Conservation (phyloP, 2,797 vertebrate genomes). For the Karalla daura region DNA sequence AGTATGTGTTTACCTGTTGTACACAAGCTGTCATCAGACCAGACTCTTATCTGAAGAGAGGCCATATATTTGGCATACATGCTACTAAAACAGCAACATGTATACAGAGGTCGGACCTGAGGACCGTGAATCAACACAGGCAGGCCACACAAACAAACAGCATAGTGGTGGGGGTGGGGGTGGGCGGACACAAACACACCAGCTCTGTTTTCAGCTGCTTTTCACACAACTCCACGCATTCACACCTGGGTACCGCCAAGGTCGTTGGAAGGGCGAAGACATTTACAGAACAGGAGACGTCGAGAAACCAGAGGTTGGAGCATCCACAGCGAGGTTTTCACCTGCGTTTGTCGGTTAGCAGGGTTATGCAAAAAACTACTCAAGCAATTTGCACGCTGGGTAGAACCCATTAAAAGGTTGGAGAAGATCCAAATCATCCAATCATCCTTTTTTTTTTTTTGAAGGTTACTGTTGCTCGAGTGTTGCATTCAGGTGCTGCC, state of each 20-base stretch:
- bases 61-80: slow-evolving; percentile 34
- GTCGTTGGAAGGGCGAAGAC: neutral
- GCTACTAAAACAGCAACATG: slow-evolving; percentile 31
- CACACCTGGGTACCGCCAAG: slow-evolving; percentile 29
- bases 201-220: slow-evolving; percentile 4
- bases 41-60: slow-evolving; percentile 33
- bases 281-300: neutral
- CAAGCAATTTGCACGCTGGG: no score
- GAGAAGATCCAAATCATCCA: no score
- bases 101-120: slow-evolving; percentile 32
- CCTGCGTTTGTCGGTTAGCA: no score
- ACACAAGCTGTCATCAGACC: neutral
- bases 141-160: slow-evolving; percentile 42
- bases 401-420: no score
- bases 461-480: no score
- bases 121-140: slow-evolving; percentile 36
- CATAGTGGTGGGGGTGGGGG: neutral
- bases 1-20: neutral
- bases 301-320: neutral
- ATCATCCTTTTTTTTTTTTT: no score
- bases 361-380: no score
- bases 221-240: slow-evolving; percentile 15
- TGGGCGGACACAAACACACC: slow-evolving; percentile 16
- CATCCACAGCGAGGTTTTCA: no score
- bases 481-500: no score